Conservation (phyloP, 2,113 vertebrate species). For the Apistogramma diplotaenia region DNA sequence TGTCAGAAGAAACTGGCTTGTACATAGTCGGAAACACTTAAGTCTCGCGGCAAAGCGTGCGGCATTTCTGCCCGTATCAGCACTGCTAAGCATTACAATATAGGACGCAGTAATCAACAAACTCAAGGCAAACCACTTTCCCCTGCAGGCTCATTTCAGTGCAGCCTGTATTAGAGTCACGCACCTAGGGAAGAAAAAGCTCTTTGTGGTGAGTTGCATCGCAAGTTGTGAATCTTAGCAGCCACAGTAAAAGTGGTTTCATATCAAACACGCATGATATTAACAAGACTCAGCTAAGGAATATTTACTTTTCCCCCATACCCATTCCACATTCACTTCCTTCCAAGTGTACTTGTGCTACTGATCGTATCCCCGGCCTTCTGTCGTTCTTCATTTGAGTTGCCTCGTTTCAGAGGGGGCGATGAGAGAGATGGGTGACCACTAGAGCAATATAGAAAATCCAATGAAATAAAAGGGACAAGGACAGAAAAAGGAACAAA, state of each 20-base stretch:
- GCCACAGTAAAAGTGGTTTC: neutral
- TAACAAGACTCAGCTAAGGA: constrained; percentile 2
- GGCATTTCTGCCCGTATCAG: constrained; percentile 31
- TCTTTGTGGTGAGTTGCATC: constrained; percentile 21
- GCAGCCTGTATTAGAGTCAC: constrained; percentile 19
- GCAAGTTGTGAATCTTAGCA: constrained; percentile 35
- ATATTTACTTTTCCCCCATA: neutral
- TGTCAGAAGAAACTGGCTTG: constrained; percentile 10
- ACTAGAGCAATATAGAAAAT: neutral
- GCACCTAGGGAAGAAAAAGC: neutral
- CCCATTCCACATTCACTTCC: neutral
- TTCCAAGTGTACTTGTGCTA: neutral
- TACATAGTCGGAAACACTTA: neutral
- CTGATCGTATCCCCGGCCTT: neutral
- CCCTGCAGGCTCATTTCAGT: constrained; percentile 11
- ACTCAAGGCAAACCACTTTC: constrained; percentile 16
- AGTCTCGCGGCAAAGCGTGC: constrained; percentile 6
- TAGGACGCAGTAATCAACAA: constrained; percentile 23
- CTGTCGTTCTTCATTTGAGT: neutral
- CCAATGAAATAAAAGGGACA: neutral
- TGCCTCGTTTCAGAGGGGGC: neutral
- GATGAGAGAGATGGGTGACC: neutral
- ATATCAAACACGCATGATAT: constrained; percentile 1
- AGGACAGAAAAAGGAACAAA: neutral
- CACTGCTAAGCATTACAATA: constrained; percentile 17